Evolutionary conservation across 2,113 vertebrate genomes (phyloP).

Genomic region (Ascaphus truei): DNA sequence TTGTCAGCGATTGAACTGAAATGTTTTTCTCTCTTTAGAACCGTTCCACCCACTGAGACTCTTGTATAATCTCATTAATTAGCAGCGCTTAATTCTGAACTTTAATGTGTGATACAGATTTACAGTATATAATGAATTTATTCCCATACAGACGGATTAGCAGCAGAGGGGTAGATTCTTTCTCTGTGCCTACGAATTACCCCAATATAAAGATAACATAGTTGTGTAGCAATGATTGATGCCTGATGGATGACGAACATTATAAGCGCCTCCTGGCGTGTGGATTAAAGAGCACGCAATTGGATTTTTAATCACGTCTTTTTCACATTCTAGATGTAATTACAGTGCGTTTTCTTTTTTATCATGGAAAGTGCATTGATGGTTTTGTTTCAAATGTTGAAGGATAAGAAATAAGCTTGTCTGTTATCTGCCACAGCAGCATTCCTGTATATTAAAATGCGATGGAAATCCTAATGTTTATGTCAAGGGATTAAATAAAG

Average conservation of each 20-base stretch:
- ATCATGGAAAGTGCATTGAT: too few relatives aligned
- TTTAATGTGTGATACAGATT: not conserved
- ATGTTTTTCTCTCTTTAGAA: too few relatives aligned
- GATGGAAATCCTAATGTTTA: not conserved
- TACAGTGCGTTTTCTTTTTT: not conserved
- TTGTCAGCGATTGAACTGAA: too few relatives aligned
- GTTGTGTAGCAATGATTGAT: conserved; percentile 15
- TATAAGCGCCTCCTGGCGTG: not conserved
- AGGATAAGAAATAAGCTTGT: not conserved
- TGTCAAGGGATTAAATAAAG: not conserved
- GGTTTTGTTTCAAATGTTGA: not conserved
- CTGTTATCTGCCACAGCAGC: not conserved
- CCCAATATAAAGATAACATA: not conserved
- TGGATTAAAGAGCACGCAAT: conserved; percentile 23
- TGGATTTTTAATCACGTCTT: conserved; percentile 28
- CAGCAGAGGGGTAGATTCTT: not conserved
- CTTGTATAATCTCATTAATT: not conserved
- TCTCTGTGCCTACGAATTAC: conserved; percentile 10
- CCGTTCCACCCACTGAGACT: not conserved
- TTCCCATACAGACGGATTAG: not conserved
- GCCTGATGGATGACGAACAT: conserved; percentile 1
- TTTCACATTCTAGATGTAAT: conserved; percentile 12
- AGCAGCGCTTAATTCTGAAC: not conserved
- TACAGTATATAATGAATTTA: not conserved
- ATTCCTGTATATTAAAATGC: not conserved